Evolutionary conservation across 2,888 invertebrate genomes (phyloP).

Genomic region (Patella ulyssiponensis): DNA sequence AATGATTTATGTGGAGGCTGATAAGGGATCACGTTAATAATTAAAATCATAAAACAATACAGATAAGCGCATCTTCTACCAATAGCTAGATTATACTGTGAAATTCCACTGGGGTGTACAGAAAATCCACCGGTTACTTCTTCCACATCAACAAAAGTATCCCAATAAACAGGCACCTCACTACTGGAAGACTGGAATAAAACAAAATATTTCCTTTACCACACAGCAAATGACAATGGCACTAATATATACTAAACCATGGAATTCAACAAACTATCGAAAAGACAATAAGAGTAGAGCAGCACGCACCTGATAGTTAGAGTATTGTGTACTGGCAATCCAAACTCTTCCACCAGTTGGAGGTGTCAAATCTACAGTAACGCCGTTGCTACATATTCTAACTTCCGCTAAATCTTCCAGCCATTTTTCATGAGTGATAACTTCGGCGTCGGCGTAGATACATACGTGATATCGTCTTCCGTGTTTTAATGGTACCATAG

Average conservation of each 20-base stretch:
- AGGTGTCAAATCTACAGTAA: conserved; percentile 48
- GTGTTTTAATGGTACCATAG: conserved; percentile 17
- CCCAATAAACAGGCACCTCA: conserved; percentile 14
- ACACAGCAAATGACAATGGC: neutral
- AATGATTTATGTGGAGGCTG: too few relatives aligned
- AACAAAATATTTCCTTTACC: neutral
- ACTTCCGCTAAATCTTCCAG: conserved; percentile 40
- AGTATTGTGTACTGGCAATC: conserved; percentile 29
- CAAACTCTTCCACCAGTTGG: conserved; percentile 40
- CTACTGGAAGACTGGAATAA: neutral
- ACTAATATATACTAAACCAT: neutral
- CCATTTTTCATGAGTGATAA: conserved; percentile 42
- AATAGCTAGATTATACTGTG: conserved; percentile 16
- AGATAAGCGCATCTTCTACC: neutral
- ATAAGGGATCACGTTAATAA: too few relatives aligned
- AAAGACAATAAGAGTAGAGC: too few relatives aligned
- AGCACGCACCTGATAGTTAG: conserved; percentile 16
- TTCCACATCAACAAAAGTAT: conserved; percentile 16
- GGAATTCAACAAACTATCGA: too few relatives aligned
- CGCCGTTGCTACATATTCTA: conserved; percentile 48
- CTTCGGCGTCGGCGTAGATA: conserved; percentile 39
- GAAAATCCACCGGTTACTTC: neutral
- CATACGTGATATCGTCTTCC: conserved; percentile 43
- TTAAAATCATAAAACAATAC: too few relatives aligned
- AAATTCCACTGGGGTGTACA: conserved; percentile 18